Percentiles rank a stretch among this genome's conserved stretches.
Evolutionary conservation across 1,140 invertebrate species (phyloP).

Genomic region (fruit fly (Drosophila melanogaster)): DNA sequence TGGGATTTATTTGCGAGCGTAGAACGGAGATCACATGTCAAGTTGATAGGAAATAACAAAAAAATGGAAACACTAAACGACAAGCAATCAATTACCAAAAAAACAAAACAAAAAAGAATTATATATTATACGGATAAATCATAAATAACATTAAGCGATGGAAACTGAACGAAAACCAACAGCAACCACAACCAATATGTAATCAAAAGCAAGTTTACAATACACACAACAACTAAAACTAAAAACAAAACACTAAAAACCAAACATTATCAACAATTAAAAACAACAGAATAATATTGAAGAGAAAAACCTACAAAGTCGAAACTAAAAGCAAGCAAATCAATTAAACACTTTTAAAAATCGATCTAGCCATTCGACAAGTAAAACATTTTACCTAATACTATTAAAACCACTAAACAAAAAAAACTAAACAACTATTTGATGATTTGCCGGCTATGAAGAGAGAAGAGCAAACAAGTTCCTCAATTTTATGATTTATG

Average conservation of each 20-base stretch:
- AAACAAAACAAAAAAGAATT: conserved; percentile 25
- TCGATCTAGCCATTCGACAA: conserved; percentile 6
- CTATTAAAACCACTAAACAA: not conserved
- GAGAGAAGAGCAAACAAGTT: conserved; percentile 42
- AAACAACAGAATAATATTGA: too few relatives aligned
- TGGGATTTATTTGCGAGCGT: conserved; percentile 28
- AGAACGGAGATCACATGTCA: conserved; percentile 34
- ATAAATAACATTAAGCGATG: conserved; percentile 42
- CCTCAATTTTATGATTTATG: conserved; percentile 48
- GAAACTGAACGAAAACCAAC: conserved; percentile 32
- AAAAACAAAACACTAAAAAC: conserved; percentile 8
- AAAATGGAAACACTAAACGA: conserved; percentile 46
- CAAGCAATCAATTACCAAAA: conserved; percentile 73
- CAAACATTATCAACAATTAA: conserved; percentile 38
- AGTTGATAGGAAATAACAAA: conserved; percentile 24
- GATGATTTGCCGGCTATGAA: conserved; percentile 39
- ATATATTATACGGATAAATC: conserved; percentile 46
- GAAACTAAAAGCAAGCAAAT: conserved; percentile 59
- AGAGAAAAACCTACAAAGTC: conserved; percentile 16
- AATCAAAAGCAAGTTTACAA: conserved; percentile 63
- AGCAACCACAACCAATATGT: conserved; percentile 37
- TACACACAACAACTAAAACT: conserved; percentile 28
- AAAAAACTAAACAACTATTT: conserved; percentile 9
- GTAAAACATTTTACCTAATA: conserved; percentile 4
- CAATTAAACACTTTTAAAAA: conserved; percentile 45